A percentile compares a stretch with the other conserved stretches of the same genome.
These are phyloP conservation scores for Pogonocichla stellata DNA, from an alignment of 2,113 vertebrate genomes.

Conservation along the genomic window DNA sequence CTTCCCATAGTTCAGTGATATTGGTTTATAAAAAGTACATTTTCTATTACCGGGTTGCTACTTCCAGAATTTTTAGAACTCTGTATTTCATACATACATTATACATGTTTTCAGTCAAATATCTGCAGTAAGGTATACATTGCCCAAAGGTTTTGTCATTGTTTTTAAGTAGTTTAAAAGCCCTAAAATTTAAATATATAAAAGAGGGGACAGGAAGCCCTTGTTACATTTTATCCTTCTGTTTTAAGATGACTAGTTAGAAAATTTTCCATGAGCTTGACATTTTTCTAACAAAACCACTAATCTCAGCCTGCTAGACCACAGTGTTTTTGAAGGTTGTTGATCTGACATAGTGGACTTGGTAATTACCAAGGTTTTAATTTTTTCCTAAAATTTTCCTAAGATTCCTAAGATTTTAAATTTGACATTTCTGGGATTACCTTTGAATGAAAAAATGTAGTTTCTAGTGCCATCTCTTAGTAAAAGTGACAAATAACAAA, in stretches of 20 bases:
- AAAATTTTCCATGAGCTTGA: not conserved
- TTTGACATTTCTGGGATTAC: not conserved
- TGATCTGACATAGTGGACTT: not conserved
- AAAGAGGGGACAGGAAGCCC: not conserved
- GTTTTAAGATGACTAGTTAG: not conserved
- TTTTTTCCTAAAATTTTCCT: not conserved
- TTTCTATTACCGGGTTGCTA: not conserved
- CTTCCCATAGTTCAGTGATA: not conserved
- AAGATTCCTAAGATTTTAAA: not conserved
- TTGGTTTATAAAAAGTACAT: not conserved
- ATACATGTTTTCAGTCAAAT: not conserved
- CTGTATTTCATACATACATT: not conserved
- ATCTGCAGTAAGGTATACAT: not conserved
- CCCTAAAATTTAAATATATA: not conserved
- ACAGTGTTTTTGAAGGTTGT: not conserved
- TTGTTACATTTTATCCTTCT: not conserved
- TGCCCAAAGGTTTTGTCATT: not conserved
- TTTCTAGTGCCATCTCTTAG: not conserved
- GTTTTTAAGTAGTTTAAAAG: not conserved
- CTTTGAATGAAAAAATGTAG: not conserved
- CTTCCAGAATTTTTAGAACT: not conserved
- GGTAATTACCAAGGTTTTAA: not conserved
- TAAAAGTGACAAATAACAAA: not conserved
- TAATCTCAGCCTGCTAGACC: not conserved
- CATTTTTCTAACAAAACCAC: constrained; percentile 2